Evolutionary conservation across 2,113 vertebrate species (phyloP).

Genomic region (Labeo rohita): DNA sequence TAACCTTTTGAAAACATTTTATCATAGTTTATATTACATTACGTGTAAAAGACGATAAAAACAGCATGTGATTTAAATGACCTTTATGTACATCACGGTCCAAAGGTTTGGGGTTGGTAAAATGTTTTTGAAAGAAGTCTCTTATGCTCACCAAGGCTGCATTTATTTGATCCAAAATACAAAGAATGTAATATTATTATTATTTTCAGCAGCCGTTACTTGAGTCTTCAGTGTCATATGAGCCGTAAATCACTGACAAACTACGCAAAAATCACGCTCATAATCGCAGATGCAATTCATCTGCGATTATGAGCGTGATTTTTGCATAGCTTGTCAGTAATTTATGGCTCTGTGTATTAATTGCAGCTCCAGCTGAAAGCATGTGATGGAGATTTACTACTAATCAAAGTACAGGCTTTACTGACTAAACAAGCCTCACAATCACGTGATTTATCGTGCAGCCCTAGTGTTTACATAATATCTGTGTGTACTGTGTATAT

Average conservation of each 20-base stretch:
- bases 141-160: neutral
- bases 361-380: too few relatives aligned
- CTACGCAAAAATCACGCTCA: neutral
- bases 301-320: too few relatives aligned
- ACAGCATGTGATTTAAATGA: neutral
- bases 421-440: too few relatives aligned
- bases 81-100: neutral
- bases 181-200: neutral
- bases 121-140: neutral
- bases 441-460: too few relatives aligned
- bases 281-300: neutral
- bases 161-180: neutral
- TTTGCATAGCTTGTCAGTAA: too few relatives aligned
- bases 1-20: neutral
- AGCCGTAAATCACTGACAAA: neutral
- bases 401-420: too few relatives aligned
- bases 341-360: too few relatives aligned
- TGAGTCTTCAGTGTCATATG: neutral
- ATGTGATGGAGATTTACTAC: too few relatives aligned
- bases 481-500: too few relatives aligned
- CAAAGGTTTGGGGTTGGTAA: neutral
- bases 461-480: too few relatives aligned
- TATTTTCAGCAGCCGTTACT: neutral
- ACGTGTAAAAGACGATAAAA: neutral
- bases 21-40: neutral